Base-by-base conservation (phyloP, 2,113 vertebrate genomes). In the Pholis gunnellus region DNA sequence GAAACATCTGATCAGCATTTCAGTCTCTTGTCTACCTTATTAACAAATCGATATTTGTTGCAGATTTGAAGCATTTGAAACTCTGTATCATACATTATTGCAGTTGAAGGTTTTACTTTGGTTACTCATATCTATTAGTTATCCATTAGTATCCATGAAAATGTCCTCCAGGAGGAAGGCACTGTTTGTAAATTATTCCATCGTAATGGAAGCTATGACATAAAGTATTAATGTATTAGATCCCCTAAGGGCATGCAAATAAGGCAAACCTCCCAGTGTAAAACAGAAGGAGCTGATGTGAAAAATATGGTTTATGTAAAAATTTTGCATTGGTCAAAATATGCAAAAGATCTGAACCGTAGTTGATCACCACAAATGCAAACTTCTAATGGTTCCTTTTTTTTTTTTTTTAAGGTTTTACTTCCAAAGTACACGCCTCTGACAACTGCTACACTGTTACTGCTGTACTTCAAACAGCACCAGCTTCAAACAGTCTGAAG, bases 401-500 rank as follows among this genome's bases (percentile, higher is more conserved):
- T 85, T 14, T 34, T 34, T 1, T n/a, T n/a, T n/a, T n/a, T n/a
- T n/a, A 63, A 69, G 27, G 36, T 75, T 88, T 71, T 52, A 18
- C 65, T 85, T 69, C 36, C 31, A 31, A 69, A 77, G 44, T 50
- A 6, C 4, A 1, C 52, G 69, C 44, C 18, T 65, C 27, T 77
- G 71, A 85, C 60, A 29, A 70, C 42, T 42, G 61, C 48, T 54
- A 1, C 31, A 4, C 18, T 48, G 44, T 67, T 72, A 60, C 57
- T 22, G 81, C 78, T 73, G 67, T 6, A 75, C 77, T 80, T 88
- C 79, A 90, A 88, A 80, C 66, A 54, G 44, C 50, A 18, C 0
- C 0, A 10, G 75, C 66, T 78, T 87, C 79, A 83, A 81, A 81
- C n/a, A 9, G 71, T 89, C 67, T 87, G 73, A 79, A 81, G 78